phyloP scores from a whole-genome alignment of 2,113 vertebrate species.

The Phylloscopus whistleri region DNA sequence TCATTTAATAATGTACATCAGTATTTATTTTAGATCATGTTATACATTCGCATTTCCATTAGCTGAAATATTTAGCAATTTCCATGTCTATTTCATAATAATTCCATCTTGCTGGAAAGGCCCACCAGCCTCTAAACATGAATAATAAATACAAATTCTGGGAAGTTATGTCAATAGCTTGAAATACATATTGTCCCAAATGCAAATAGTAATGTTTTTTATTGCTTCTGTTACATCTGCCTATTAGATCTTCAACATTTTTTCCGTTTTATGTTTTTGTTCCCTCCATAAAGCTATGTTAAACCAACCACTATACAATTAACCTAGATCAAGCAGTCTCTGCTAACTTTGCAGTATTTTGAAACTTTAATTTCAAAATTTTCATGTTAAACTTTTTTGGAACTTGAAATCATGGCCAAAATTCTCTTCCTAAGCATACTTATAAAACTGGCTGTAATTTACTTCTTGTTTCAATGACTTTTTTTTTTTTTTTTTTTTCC shows the following conservation, averaged over 20 bases:
- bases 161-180: background rate
- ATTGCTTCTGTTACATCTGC: background rate
- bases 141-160: background rate
- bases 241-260: background rate
- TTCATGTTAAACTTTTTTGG: background rate
- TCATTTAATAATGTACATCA: background rate
- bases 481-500: background rate
- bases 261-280: background rate
- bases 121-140: background rate
- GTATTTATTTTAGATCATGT: background rate
- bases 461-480: background rate
- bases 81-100: background rate
- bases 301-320: background rate
- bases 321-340: background rate
- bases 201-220: background rate
- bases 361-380: background rate
- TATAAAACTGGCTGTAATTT: background rate
- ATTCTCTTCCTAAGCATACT: background rate
- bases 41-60: background rate
- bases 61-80: background rate
- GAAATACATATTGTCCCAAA: background rate
- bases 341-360: background rate
- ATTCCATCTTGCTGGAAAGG: background rate
- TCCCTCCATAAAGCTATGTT: background rate
- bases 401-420: background rate